A percentile compares a stretch with the other conserved stretches of the same genome.
phyloP scores from a whole-genome alignment of 2,888 invertebrate genomes.

The Xylota sylvarum region DNA sequence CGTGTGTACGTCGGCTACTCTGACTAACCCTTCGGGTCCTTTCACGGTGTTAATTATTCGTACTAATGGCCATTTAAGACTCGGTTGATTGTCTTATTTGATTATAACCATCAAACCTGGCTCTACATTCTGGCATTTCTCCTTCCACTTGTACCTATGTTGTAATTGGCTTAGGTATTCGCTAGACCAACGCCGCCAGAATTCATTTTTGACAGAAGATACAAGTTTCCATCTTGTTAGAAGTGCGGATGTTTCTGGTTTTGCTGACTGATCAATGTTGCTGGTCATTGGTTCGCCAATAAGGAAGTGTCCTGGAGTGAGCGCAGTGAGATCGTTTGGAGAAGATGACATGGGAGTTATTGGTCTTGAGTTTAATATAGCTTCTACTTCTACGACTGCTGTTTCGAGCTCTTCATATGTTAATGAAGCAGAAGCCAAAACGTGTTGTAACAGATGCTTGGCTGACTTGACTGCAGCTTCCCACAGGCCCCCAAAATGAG shows the following conservation, averaged over 20 bases:
- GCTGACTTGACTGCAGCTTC: slow-evolving; percentile 31
- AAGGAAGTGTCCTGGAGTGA: too few relatives aligned
- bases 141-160: slow-evolving; percentile 57
- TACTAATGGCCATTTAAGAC: slow-evolving; percentile 40
- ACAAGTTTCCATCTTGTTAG: too few relatives aligned
- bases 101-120: slow-evolving; percentile 1
- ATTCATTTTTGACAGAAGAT: slow-evolving; percentile 4
- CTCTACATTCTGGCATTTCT: slow-evolving; percentile 14
- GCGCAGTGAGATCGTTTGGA: background rate
- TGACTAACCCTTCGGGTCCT: slow-evolving; percentile 33
- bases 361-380: slow-evolving; percentile 20
- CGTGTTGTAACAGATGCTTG: slow-evolving; percentile 18
- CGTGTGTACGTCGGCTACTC: slow-evolving; percentile 42
- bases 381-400: too few relatives aligned
- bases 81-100: too few relatives aligned
- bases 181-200: background rate
- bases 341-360: slow-evolving; percentile 31
- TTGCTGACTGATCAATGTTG: background rate
- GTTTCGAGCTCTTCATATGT: too few relatives aligned
- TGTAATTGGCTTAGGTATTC: slow-evolving; percentile 11
- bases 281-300: slow-evolving; percentile 19
- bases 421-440: background rate
- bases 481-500: slow-evolving; percentile 25
- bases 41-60: slow-evolving; percentile 32
- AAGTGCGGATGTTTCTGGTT: background rate